These are phyloP conservation scores for Epinephelus malabaricus DNA, from an alignment of 2,797 vertebrate species.

Conservation along the genomic window DNA sequence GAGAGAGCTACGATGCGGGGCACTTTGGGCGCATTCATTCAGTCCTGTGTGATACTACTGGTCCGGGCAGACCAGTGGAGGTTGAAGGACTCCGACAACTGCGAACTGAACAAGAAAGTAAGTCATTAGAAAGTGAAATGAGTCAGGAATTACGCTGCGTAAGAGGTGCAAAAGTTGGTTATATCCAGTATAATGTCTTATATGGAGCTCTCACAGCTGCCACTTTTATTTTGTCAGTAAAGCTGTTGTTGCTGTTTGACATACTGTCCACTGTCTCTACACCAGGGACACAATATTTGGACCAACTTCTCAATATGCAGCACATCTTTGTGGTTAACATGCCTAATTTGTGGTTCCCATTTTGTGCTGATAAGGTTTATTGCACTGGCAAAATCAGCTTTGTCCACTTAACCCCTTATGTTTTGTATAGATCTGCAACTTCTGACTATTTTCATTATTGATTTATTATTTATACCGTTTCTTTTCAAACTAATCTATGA, in stretches of 20 bases:
- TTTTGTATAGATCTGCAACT: neutral
- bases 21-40: slow-evolving; percentile 81
- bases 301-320: neutral
- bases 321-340: neutral
- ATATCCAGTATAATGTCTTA: too few relatives aligned
- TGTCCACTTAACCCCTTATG: neutral
- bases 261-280: neutral
- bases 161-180: too few relatives aligned
- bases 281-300: neutral
- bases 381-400: neutral
- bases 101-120: slow-evolving; percentile 87
- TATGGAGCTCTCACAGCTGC: too few relatives aligned
- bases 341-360: neutral
- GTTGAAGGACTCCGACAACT: slow-evolving; percentile 78
- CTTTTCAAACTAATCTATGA: neutral
- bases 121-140: slow-evolving; percentile 54
- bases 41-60: slow-evolving; percentile 85
- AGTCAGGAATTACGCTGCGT: too few relatives aligned
- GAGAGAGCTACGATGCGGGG: slow-evolving; percentile 82
- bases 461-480: neutral
- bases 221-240: neutral
- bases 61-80: slow-evolving; percentile 84
- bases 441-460: neutral
- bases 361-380: neutral
- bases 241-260: neutral